Conservation (phyloP, 2,888 invertebrate species). For the Melitaea athalia region DNA sequence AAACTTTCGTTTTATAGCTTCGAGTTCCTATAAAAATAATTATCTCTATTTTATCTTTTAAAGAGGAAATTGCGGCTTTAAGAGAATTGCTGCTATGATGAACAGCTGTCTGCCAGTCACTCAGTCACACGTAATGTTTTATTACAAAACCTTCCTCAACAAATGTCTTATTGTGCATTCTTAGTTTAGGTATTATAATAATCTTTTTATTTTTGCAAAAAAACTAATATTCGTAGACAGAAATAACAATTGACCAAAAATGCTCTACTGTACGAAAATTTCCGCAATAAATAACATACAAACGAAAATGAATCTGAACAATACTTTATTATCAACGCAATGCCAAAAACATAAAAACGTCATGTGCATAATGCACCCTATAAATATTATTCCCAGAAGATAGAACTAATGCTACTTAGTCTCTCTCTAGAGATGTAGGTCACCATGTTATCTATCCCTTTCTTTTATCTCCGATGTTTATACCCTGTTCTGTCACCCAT, state of each 20-base stretch:
- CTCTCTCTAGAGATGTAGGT: conserved; percentile 79
- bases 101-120: too few relatives aligned
- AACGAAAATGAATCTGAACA: conserved; percentile 58
- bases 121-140: too few relatives aligned
- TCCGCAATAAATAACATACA: conserved; percentile 34
- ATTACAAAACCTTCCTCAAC: too few relatives aligned
- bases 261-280: conserved; percentile 14
- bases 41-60: too few relatives aligned
- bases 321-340: conserved; percentile 65
- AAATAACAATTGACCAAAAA: not conserved
- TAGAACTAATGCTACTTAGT: conserved; percentile 68
- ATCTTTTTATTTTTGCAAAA: too few relatives aligned
- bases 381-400: conserved; percentile 78
- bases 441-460: conserved; percentile 64
- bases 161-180: too few relatives aligned
- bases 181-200: too few relatives aligned
- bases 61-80: too few relatives aligned
- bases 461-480: conserved; percentile 45
- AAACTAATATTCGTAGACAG: too few relatives aligned
- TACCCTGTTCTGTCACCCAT: conserved; percentile 47
- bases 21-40: too few relatives aligned
- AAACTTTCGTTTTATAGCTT: too few relatives aligned
- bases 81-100: too few relatives aligned
- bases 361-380: conserved; percentile 79
- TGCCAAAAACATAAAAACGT: conserved; percentile 79